These are phyloP conservation scores for Pterostichus madidus DNA, from an alignment of 2,888 invertebrate genomes.

Conservation along the genomic window DNA sequence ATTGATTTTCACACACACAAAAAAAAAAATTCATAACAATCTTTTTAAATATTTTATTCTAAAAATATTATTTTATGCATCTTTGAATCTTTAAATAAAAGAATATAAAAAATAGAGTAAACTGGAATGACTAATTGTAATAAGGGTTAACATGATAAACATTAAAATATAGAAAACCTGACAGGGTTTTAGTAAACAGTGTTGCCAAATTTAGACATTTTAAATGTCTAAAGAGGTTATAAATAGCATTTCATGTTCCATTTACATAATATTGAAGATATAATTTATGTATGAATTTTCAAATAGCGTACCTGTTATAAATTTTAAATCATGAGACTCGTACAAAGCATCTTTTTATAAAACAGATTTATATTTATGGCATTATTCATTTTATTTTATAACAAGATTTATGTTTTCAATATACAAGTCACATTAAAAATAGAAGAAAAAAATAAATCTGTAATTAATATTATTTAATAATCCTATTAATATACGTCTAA, in stretches of 20 bases:
- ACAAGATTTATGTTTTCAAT: constrained; percentile 44
- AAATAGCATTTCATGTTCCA: constrained; percentile 53
- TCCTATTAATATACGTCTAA: constrained; percentile 19
- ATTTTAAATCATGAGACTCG: constrained; percentile 49
- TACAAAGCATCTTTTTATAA: constrained; percentile 50
- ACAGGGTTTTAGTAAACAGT: neutral
- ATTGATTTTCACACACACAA: no score
- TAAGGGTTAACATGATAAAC: no score
- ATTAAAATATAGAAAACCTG: neutral
- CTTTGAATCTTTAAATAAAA: no score
- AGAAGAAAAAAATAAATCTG: neutral
- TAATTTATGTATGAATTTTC: constrained; percentile 53
- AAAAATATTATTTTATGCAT: no score
- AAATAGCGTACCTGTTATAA: constrained; percentile 50
- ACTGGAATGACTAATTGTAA: no score
- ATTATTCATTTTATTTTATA: constrained; percentile 50
- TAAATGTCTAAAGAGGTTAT: constrained; percentile 12
- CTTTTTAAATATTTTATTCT: no score
- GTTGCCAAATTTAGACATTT: neutral
- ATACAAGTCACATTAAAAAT: constrained; percentile 23
- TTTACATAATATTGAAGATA: constrained; percentile 45
- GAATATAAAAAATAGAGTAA: no score
- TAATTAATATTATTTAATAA: constrained; percentile 39
- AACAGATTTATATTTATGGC: constrained; percentile 55
- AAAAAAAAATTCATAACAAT: no score